phyloP scores from a whole-genome alignment of 2,888 invertebrate genomes.

The Mythimna vitellina region DNA sequence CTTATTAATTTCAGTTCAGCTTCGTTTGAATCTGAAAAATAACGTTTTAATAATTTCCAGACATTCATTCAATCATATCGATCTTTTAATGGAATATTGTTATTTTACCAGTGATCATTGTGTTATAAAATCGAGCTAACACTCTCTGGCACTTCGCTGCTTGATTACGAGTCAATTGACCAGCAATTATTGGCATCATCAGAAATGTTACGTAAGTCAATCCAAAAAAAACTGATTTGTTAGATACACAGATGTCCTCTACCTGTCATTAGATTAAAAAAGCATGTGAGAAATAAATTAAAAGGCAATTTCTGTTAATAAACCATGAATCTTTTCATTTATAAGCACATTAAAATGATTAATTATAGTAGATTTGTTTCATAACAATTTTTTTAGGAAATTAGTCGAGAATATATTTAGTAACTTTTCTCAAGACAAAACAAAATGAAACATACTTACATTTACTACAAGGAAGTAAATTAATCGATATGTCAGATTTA shows the following conservation, averaged over 20 bases:
- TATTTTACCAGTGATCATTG: conserved; percentile 7
- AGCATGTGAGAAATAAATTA: background rate
- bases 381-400: background rate
- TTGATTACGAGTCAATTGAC: conserved; percentile 22
- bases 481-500: background rate
- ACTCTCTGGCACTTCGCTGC: background rate
- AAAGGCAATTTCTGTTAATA: too few relatives aligned
- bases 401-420: background rate
- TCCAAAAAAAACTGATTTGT: background rate
- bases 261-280: conserved; percentile 2
- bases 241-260: background rate
- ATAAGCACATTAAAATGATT: background rate
- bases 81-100: background rate
- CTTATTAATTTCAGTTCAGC: conserved; percentile 5
- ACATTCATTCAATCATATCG: background rate
- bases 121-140: conserved; percentile 26
- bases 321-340: too few relatives aligned
- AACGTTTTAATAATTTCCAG: background rate
- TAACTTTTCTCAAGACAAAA: background rate
- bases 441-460: background rate
- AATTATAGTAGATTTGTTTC: background rate
- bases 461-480: background rate
- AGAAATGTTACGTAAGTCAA: background rate
- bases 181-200: conserved; percentile 17
- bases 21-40: conserved; percentile 1